Evolutionary conservation across 92 coral and sea anemone genomes (phyloP), one percentile per base, ranked within the genome.

Genomic region (Phenganax marumi): DNA sequence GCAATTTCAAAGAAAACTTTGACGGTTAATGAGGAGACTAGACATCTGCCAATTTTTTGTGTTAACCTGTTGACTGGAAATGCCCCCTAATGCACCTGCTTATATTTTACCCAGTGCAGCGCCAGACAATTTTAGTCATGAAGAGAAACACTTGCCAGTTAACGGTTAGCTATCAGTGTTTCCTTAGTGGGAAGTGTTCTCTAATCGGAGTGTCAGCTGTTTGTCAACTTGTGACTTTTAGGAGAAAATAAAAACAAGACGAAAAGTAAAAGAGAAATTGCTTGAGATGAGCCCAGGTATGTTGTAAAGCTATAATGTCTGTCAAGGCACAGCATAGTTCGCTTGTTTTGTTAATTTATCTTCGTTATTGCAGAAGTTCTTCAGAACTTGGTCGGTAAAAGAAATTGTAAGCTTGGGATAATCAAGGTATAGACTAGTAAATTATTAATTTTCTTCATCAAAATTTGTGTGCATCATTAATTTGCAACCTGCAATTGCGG

Each of bases 371-470:
- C 86, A 95, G 98, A 95, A 81, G 90, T 95, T 57, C 89, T 95
- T 46, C 97, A 95, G 90, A 95, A 89, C 77, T 90, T 95, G 75
- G 98, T 95, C 60, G 98, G 98, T 26, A 95, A 95, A 88, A 90
- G 89, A 88, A 95, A 92, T 80, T 92, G 96, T 77, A 95, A 92
- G 80, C 91, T 92, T 54, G 98, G 98, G 79, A 91, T 97, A 10
- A 89, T 90, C 39, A 95, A 95, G 93, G 98, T 95, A 79, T 49
- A 8, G 17, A 6, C 1, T 4, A 22, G 39, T 13, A 61, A 63
- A 13, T 24, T 12, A 52, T 64, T 18, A 24, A 0, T 43, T 43
- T 60, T n/a, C 12, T 46, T 21, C 24, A 8, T 16, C 24, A 10
- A 25, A 16, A 79, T 50, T 13, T 11, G 18, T 12, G 12, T 65